phyloP scores from a whole-genome alignment of 1,140 invertebrate genomes.

The Aphis craccivora region DNA sequence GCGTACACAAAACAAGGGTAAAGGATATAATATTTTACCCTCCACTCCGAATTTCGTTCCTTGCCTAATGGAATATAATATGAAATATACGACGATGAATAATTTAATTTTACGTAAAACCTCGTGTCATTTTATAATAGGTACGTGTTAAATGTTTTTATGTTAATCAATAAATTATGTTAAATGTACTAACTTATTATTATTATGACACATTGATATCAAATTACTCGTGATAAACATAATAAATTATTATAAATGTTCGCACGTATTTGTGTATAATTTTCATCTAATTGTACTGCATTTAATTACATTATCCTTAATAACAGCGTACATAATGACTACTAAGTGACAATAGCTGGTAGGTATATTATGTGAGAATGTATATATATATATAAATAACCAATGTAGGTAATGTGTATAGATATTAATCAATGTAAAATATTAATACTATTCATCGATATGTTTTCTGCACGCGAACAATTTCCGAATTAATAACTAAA shows the following conservation, averaged over 20 bases:
- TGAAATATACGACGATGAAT: background rate
- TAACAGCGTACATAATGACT: background rate
- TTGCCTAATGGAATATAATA: background rate
- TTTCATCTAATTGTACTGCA: background rate
- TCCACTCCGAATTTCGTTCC: background rate
- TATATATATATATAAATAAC: background rate
- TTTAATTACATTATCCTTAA: conserved; percentile 10
- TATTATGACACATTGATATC: background rate
- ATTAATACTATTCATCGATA: no score
- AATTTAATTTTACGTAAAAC: background rate
- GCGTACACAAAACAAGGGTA: background rate
- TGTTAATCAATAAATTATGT: background rate
- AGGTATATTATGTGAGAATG: background rate
- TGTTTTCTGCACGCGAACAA: accelerated
- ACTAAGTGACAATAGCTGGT: background rate
- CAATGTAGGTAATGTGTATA: background rate
- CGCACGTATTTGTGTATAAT: background rate
- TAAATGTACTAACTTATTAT: background rate
- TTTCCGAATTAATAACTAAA: background rate
- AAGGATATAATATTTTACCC: background rate
- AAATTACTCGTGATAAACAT: background rate
- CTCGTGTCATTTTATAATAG: background rate
- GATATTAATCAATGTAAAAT: background rate
- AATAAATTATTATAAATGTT: conserved; percentile 4
- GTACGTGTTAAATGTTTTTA: background rate